Evolutionary conservation across 1,140 invertebrate species (phyloP).

Genomic region (Drosophila nannoptera): DNA sequence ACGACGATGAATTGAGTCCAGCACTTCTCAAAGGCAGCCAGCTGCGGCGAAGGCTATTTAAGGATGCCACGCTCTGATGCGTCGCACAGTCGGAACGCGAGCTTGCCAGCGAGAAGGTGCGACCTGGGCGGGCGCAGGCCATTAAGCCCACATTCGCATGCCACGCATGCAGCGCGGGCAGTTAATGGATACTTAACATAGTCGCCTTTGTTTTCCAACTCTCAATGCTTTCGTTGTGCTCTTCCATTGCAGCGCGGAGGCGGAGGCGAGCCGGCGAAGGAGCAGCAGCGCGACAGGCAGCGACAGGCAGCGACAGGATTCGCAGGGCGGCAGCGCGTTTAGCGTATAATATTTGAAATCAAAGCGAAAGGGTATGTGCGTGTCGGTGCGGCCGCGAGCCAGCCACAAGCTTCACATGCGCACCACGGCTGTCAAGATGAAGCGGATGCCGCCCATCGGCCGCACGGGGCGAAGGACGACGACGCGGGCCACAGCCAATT

Average conservation of each 20-base stretch:
- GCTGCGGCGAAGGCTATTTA: conserved; percentile 70
- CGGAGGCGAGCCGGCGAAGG: conserved; percentile 1
- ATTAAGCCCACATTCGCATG: conserved; percentile 14
- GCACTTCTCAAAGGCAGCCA: conserved; percentile 31
- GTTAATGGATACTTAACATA: conserved; percentile 29
- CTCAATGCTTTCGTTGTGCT: background rate
- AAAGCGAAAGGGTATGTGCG: conserved; percentile 70
- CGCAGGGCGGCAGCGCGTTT: conserved; percentile 43
- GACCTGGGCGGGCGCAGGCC: conserved; percentile 5
- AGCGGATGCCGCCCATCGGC: conserved; percentile 29
- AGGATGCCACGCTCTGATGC: conserved; percentile 72
- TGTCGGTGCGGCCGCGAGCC: conserved; percentile 50
- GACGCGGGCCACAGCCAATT: conserved; percentile 23
- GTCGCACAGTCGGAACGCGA: conserved; percentile 71
- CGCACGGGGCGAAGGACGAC: conserved; percentile 4
- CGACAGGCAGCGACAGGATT: background rate
- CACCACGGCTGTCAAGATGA: conserved; percentile 77
- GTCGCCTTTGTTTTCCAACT: conserved; percentile 25
- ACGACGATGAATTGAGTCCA: conserved; percentile 34
- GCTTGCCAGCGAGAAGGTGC: conserved; percentile 60
- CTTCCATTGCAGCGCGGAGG: conserved; percentile 8
- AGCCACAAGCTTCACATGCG: conserved; percentile 70
- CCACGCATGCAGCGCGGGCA: conserved; percentile 1
- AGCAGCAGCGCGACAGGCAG: conserved; percentile 3
- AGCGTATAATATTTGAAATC: conserved; percentile 79